Conservation (phyloP, 2,113 vertebrate species). For the Passer domesticus region DNA sequence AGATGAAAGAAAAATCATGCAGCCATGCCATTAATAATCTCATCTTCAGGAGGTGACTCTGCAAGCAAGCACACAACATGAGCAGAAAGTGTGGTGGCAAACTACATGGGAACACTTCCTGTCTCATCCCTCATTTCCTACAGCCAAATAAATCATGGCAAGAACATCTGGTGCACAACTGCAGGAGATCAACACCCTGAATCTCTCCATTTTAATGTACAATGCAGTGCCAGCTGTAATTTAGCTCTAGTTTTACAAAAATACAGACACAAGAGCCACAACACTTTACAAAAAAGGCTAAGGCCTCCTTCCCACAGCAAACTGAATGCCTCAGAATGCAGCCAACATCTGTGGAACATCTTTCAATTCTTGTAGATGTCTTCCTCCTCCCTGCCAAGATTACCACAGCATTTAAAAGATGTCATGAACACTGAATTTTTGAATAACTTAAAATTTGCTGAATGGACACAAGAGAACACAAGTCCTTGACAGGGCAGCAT, state of each 20-base stretch:
- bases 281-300: neutral
- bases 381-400: accelerated
- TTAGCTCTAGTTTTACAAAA: neutral
- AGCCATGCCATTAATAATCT: neutral
- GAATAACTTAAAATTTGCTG: neutral
- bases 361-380: neutral
- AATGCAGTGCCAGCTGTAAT: neutral
- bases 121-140: neutral
- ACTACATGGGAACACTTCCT: neutral
- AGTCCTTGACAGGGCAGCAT: neutral
- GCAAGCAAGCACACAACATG: neutral
- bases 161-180: neutral
- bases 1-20: neutral
- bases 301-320: neutral
- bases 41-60: neutral
- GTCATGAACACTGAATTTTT: neutral
- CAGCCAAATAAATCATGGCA: neutral
- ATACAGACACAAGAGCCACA: neutral
- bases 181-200: neutral
- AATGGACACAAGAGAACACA: neutral
- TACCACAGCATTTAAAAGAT: neutral
- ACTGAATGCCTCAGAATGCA: neutral
- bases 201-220: neutral
- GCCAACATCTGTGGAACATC: neutral
- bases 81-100: neutral